Evolutionary conservation across 2,888 invertebrate species (phyloP).

Genomic region (Epiblema foenella): DNA sequence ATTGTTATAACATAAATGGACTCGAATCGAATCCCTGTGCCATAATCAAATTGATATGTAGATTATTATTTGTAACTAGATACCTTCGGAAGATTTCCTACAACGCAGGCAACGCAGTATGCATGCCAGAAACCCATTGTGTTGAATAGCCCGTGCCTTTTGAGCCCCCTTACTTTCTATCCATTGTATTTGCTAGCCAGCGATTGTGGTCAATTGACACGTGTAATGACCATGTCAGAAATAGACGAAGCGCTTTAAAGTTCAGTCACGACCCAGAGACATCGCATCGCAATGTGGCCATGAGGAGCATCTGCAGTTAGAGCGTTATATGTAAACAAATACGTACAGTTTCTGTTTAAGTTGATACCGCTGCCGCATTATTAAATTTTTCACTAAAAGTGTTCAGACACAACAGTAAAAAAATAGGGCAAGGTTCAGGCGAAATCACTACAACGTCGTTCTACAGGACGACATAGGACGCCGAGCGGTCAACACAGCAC

Average conservation of each 20-base stretch:
- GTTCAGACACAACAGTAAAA: conserved; percentile 54
- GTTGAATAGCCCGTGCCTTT: conserved; percentile 56
- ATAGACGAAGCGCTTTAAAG: conserved; percentile 51
- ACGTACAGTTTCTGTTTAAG: conserved; percentile 81
- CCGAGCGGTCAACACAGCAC: conserved; percentile 58
- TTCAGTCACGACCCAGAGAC: conserved; percentile 54
- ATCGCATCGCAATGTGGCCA: conserved; percentile 52
- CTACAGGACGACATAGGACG: conserved; percentile 65
- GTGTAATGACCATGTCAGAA: conserved; percentile 58
- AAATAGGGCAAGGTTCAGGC: conserved; percentile 50
- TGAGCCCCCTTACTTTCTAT: conserved; percentile 64
- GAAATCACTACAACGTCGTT: conserved; percentile 70
- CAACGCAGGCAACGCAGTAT: conserved; percentile 55
- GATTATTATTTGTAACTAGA: conserved; percentile 25
- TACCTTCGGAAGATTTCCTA: conserved; percentile 44
- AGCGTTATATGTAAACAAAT: conserved; percentile 51
- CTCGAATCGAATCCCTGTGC: conserved; percentile 16
- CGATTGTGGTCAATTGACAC: conserved; percentile 58
- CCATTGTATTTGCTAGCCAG: conserved; percentile 64
- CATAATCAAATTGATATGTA: conserved; percentile 27
- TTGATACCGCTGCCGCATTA: conserved; percentile 81
- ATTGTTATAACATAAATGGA: conserved; percentile 8
- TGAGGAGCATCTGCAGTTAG: conserved; percentile 51
- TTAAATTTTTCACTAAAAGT: conserved; percentile 52
- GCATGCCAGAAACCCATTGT: conserved; percentile 69